A percentile compares a stretch with the other conserved stretches of the same genome.
These are phyloP conservation scores for Drosophila burlai DNA, from an alignment of 1,140 invertebrate species.

Conservation along the genomic window DNA sequence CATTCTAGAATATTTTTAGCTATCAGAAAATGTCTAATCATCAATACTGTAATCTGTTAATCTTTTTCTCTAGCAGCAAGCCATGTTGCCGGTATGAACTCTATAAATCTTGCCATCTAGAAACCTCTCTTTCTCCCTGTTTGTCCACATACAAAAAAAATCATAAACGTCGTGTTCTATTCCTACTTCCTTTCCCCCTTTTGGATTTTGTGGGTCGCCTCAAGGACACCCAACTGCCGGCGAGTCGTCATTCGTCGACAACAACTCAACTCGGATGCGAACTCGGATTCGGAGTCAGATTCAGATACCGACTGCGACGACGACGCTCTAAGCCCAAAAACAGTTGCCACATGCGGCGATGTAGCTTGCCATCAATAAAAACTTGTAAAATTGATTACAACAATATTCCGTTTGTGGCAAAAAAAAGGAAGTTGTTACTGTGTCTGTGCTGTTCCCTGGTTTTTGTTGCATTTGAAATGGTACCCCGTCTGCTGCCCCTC, in stretches of 20 bases:
- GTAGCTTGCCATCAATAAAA: slow-evolving; percentile 62
- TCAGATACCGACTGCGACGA: slow-evolving; percentile 3
- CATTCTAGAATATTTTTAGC: not conserved
- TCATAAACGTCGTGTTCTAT: slow-evolving; percentile 8
- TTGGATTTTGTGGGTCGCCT: slow-evolving; percentile 7
- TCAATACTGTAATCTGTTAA: not conserved
- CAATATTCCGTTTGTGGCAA: slow-evolving; percentile 52
- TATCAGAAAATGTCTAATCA: too few relatives aligned
- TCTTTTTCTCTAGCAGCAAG: not conserved
- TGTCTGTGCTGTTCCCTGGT: slow-evolving; percentile 28
- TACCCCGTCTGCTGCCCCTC: not conserved
- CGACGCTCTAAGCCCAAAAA: slow-evolving; percentile 37
- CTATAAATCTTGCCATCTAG: slow-evolving; percentile 13
- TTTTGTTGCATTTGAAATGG: slow-evolving; percentile 54
- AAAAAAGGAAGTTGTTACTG: slow-evolving; percentile 30
- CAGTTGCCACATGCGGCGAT: slow-evolving; percentile 67
- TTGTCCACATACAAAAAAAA: not conserved
- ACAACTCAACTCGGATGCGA: slow-evolving; percentile 19
- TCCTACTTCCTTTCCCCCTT: not conserved
- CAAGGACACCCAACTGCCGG: slow-evolving; percentile 52
- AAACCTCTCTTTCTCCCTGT: not conserved
- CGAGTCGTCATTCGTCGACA: slow-evolving; percentile 10
- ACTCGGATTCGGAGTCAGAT: slow-evolving; percentile 10
- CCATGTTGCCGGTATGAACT: not conserved
- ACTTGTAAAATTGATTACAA: slow-evolving; percentile 82